These are phyloP conservation scores for Micromussa lordhowensis DNA, from an alignment of 92 coral and sea anemone genomes.

Conservation along the genomic window DNA sequence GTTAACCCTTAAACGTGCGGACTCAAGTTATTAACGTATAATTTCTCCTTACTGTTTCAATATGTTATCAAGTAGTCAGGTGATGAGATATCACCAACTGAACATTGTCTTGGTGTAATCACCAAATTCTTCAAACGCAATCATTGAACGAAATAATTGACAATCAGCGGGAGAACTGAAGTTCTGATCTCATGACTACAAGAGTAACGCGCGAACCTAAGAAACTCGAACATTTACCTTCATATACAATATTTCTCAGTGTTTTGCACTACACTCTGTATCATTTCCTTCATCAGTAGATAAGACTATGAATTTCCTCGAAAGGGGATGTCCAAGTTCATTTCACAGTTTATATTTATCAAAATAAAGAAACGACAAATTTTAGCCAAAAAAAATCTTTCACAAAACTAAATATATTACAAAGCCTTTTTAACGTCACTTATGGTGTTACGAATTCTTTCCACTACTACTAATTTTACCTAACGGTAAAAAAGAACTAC, in stretches of 20 bases:
- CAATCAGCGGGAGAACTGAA: neutral
- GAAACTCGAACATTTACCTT: neutral
- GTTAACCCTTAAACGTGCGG: neutral
- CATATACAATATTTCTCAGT: neutral
- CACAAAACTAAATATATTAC: constrained; percentile 19
- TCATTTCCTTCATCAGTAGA: too few species aligned
- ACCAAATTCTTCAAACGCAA: neutral
- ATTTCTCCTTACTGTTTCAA: neutral
- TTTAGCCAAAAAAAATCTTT: neutral
- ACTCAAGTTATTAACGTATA: neutral
- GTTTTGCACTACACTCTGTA: neutral
- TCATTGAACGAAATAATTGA: neutral
- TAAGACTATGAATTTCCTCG: too few species aligned
- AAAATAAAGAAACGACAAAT: neutral
- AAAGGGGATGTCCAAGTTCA: neutral
- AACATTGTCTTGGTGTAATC: neutral
- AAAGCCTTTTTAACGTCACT: constrained; percentile 7
- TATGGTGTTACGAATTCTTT: neutral
- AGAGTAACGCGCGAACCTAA: neutral
- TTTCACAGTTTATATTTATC: neutral
- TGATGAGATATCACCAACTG: neutral
- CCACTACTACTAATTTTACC: neutral
- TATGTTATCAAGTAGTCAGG: neutral
- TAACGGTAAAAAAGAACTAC: neutral
- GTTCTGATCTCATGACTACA: neutral